Percentiles rank a stretch among this genome's conserved stretches.
phyloP scores from a whole-genome alignment of 2,113 vertebrate genomes.

The Ictalurus furcatus region DNA sequence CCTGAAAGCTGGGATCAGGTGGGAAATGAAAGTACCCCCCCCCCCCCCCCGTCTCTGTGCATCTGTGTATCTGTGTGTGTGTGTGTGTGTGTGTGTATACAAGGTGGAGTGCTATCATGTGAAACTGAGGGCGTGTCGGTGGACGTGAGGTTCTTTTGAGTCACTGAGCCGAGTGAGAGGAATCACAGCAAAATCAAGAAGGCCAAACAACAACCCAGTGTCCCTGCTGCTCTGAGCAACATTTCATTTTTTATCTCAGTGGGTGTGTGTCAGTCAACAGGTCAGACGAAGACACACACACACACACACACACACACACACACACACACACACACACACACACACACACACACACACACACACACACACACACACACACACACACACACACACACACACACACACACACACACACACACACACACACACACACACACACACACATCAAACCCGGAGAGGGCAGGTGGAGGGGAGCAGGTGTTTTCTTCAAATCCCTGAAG shows the following conservation, averaged over 20 bases:
- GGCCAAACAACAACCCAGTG: background rate
- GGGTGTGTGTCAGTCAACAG: background rate
- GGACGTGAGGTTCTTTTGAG: background rate
- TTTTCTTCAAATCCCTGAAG: background rate
- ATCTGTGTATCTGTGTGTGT: background rate
- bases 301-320: background rate
- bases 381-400: background rate
- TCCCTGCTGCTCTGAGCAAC: background rate
- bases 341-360: background rate
- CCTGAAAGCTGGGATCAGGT: constrained; percentile 6
- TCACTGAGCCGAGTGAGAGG: background rate
- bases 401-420: background rate
- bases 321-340: background rate
- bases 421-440: background rate
- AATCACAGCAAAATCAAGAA: constrained; percentile 8
- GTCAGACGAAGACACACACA: background rate
- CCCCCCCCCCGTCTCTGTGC: no score
- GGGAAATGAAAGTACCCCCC: background rate
- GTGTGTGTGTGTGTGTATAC: background rate
- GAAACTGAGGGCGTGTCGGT: background rate
- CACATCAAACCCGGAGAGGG: background rate
- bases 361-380: background rate
- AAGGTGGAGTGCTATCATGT: background rate
- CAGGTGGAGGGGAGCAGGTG: background rate
- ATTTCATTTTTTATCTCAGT: background rate